These are phyloP conservation scores for Leptopterna dolabrata DNA, from an alignment of 2,888 invertebrate genomes.

Conservation along the genomic window DNA sequence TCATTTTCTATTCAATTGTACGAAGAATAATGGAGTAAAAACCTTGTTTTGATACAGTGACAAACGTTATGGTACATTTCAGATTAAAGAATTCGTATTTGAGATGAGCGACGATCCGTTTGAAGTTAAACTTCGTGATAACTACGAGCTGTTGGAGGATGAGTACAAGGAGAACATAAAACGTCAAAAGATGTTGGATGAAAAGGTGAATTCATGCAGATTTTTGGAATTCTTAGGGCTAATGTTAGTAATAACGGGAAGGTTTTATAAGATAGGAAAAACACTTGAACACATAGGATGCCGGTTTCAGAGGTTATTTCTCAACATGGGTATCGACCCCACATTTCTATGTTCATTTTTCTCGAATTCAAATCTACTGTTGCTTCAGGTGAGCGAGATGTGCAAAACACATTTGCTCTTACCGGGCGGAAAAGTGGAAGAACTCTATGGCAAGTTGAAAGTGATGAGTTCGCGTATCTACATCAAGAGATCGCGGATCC, in stretches of 20 bases:
- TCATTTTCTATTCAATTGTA: background rate
- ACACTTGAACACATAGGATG: too few relatives aligned
- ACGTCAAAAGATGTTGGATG: slow-evolving; percentile 87
- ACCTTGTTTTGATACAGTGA: background rate
- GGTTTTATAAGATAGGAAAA: too few relatives aligned
- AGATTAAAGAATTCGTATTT: slow-evolving; percentile 87
- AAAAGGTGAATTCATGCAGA: slow-evolving; percentile 72
- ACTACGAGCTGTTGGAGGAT: slow-evolving; percentile 93
- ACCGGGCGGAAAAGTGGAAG: slow-evolving; percentile 88
- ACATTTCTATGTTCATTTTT: too few relatives aligned
- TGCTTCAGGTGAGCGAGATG: slow-evolving; percentile 74
- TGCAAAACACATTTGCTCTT: slow-evolving; percentile 85
- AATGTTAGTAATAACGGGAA: too few relatives aligned
- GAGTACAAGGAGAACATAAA: slow-evolving; percentile 95
- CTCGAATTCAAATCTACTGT: too few relatives aligned
- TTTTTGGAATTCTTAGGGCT: too few relatives aligned
- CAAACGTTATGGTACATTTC: slow-evolving; percentile 61
- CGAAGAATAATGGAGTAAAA: background rate
- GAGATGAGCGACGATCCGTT: slow-evolving; percentile 98
- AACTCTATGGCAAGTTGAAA: slow-evolving; percentile 85
- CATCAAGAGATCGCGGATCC: slow-evolving; percentile 86
- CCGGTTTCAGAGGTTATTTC: too few relatives aligned
- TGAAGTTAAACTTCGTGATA: slow-evolving; percentile 94
- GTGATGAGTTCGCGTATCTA: slow-evolving; percentile 96
- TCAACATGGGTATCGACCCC: too few relatives aligned